Conservation (phyloP, 2,113 vertebrate genomes). For the Polyodon spathula region DNA sequence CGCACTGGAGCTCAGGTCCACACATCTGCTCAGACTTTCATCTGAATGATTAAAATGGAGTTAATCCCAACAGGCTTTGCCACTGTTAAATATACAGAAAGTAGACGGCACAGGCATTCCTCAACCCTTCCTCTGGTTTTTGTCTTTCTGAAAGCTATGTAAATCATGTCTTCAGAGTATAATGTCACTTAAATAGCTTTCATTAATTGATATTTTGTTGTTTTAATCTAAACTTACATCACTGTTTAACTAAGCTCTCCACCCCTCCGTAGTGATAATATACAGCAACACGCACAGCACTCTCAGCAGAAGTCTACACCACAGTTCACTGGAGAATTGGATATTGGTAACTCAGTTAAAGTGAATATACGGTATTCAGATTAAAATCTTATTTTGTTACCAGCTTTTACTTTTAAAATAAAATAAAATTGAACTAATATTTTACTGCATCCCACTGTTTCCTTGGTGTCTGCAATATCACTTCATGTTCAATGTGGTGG, state of each 20-base stretch:
- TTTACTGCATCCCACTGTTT: not conserved
- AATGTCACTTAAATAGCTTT: too few relatives aligned
- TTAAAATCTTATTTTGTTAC: too few relatives aligned
- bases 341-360: too few relatives aligned
- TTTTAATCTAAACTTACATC: not conserved
- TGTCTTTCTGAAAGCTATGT: too few relatives aligned
- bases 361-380: too few relatives aligned
- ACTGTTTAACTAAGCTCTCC: not conserved
- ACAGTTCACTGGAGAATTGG: too few relatives aligned
- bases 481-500: not conserved
- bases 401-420: not conserved
- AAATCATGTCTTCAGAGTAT: too few relatives aligned
- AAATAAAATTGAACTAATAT: too few relatives aligned
- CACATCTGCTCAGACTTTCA: conserved; percentile 10
- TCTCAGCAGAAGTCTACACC: too few relatives aligned
- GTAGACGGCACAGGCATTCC: not conserved
- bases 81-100: not conserved
- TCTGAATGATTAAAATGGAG: not conserved
- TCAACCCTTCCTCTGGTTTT: not conserved
- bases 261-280: too few relatives aligned
- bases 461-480: not conserved
- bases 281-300: too few relatives aligned
- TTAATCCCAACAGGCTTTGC: conserved; percentile 1
- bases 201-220: too few relatives aligned
- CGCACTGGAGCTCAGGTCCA: conserved; percentile 4